Conservation (phyloP, 1,140 invertebrate genomes). For the Doryteuthis pealeii region DNA sequence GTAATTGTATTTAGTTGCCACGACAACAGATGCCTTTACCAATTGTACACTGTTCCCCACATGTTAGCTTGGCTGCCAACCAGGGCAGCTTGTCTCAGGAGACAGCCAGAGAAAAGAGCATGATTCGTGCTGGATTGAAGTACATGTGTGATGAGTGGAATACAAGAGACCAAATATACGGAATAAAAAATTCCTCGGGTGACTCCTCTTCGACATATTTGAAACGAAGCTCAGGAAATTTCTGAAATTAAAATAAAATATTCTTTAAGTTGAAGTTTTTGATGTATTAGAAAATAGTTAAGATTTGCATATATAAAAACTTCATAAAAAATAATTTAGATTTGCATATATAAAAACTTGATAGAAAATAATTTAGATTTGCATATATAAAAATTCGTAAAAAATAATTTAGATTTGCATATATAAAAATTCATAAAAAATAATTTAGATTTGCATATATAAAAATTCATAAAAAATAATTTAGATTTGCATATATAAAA, state of each 20-base stretch:
- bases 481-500: too few species aligned
- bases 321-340: background rate
- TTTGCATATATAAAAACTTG: too few species aligned
- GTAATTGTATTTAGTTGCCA: background rate
- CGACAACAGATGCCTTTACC: background rate
- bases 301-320: background rate
- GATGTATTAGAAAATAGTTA: background rate
- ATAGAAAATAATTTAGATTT: too few species aligned
- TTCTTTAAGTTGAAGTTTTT: background rate
- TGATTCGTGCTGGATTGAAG: slow-evolving; percentile 55
- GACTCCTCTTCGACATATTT: slow-evolving; percentile 98
- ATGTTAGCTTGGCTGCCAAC: background rate
- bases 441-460: too few species aligned
- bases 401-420: too few species aligned
- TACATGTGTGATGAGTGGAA: slow-evolving; percentile 58
- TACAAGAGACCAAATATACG: slow-evolving; percentile 95
- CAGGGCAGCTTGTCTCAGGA: slow-evolving; percentile 16
- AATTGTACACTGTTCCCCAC: background rate
- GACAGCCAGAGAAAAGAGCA: slow-evolving; percentile 51
- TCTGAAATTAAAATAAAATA: slow-evolving; percentile 67
- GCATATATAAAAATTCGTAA: too few species aligned
- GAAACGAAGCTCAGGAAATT: slow-evolving; percentile 98
- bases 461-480: too few species aligned
- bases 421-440: too few species aligned
- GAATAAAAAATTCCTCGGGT: slow-evolving; percentile 98